Base-by-base conservation (phyloP, 2,113 vertebrate genomes). In the Sprattus sprattus region DNA sequence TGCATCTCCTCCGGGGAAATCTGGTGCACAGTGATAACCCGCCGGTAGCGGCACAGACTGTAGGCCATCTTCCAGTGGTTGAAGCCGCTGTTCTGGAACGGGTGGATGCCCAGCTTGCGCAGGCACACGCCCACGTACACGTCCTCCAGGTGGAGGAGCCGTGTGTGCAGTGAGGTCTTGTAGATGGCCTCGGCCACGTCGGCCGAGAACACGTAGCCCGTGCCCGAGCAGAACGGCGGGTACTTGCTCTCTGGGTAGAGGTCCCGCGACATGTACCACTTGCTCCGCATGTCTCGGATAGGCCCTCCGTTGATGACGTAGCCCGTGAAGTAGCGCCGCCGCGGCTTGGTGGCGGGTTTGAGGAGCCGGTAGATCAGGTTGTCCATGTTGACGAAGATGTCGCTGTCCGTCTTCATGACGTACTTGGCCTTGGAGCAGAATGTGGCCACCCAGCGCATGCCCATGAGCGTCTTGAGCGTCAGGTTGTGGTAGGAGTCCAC, bases 41-140 rank as follows among this genome's bases (percentile, higher is more conserved):
- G 95, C 2, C 98, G 96, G 91, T 98, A 99, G 88, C 98, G 93
- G 91, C 98, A 99, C 92, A 99, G 96, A 90, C 98, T 99, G 89
- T 99, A 99, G 81, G 98, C 97, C 97, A 99, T 99, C 94, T 99
- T 99, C 98, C 98, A 99, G 94, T 99, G 98, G 95, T 99, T 99
- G 91, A 99, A 99, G 89, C 97, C 98, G 94, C 97, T 99, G 96
- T 99, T 99, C 94, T 99, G 98, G 93, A 98, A 99, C 81, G 98
- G 98, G 90, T 99, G 98, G 87, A 99, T 99, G 86, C 97, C 98
- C 88, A 99, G 92, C 92, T 99, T 99, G 60, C 97, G 95, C 90
- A 99, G 96, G 93, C 98, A 99, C 89, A 99, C 92, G 88, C 98
- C 98, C 84, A 99, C 98, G 0, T 99, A 99, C 13, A 99, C 98